These are phyloP conservation scores for Forbesichthys agassizii DNA, from an alignment of 2,113 vertebrate species.

Conservation along the genomic window DNA sequence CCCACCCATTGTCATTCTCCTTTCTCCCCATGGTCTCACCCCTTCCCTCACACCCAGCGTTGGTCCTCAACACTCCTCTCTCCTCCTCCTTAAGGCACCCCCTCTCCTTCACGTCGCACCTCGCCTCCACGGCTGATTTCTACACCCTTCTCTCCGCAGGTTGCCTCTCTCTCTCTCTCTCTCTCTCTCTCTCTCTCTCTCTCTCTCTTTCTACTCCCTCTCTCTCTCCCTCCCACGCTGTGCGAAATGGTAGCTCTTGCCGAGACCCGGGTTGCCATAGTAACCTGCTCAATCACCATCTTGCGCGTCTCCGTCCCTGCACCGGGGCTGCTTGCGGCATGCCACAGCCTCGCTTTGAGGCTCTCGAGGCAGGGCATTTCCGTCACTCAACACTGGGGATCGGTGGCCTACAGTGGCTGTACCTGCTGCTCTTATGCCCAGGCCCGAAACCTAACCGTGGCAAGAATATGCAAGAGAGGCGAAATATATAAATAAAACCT, in stretches of 20 bases:
- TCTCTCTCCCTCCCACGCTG: constrained; percentile 58
- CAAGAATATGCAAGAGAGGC: constrained; percentile 55
- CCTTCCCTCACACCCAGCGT: constrained; percentile 36
- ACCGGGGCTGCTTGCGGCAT: constrained; percentile 52
- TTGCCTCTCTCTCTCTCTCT: constrained; percentile 52
- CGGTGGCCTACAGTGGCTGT: constrained; percentile 22
- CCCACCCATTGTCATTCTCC: constrained; percentile 3
- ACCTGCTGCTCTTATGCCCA: constrained; percentile 27
- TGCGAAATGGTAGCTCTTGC: constrained; percentile 74
- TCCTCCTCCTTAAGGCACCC: constrained; percentile 20
- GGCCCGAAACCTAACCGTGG: constrained; percentile 20
- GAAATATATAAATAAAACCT: constrained; percentile 64
- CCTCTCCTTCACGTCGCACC: constrained; percentile 49
- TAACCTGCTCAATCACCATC: constrained; percentile 78
- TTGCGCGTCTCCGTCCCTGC: constrained; percentile 59
- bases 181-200: constrained; percentile 42
- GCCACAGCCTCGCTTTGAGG: constrained; percentile 52
- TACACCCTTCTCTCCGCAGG: constrained; percentile 52
- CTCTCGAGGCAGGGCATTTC: constrained; percentile 45
- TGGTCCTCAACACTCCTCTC: constrained; percentile 28
- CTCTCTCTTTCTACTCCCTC: constrained; percentile 42
- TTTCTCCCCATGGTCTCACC: constrained; percentile 48
- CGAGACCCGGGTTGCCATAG: constrained; percentile 77
- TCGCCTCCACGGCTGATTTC: constrained; percentile 55
- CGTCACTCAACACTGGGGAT: constrained; percentile 39